Evolutionary conservation across 2,888 invertebrate genomes (phyloP).

Genomic region (Drosophila ustulata): DNA sequence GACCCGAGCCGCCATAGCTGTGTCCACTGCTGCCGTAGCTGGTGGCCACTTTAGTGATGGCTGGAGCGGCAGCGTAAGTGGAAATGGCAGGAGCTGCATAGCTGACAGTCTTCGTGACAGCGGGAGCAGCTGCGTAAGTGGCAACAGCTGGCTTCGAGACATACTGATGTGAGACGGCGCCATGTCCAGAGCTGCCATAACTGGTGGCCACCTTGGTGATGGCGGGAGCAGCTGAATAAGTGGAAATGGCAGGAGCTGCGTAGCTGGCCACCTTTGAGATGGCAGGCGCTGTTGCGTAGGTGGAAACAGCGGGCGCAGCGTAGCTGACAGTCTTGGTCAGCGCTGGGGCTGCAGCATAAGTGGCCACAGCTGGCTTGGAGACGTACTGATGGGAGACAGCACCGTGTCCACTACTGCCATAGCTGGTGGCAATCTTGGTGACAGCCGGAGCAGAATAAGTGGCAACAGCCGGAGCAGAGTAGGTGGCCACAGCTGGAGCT

Average conservation of each 20-base stretch:
- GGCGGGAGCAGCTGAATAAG: slow-evolving; percentile 23
- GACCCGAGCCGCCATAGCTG: not conserved
- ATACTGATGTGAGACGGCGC: not conserved
- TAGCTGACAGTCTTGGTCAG: slow-evolving; percentile 49
- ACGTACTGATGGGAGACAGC: slow-evolving; percentile 66
- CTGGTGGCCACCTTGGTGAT: not conserved
- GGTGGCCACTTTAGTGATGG: no score
- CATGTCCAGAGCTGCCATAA: not conserved
- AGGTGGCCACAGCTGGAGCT: slow-evolving; percentile 18
- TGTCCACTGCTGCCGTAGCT: no score
- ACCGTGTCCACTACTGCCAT: slow-evolving; percentile 32
- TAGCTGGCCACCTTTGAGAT: slow-evolving; percentile 49
- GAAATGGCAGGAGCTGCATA: slow-evolving; percentile 12
- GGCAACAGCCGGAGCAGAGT: slow-evolving; percentile 13
- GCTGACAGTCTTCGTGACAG: slow-evolving; percentile 40
- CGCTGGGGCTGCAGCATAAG: slow-evolving; percentile 23
- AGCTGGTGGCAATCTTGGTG: slow-evolving; percentile 41
- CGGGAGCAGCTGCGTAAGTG: slow-evolving; percentile 37
- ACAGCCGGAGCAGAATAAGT: slow-evolving; percentile 33
- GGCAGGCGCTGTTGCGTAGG: not conserved
- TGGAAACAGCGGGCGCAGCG: slow-evolving; percentile 35
- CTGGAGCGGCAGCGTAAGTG: no score
- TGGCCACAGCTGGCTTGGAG: slow-evolving; percentile 64
- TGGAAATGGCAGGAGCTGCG: slow-evolving; percentile 51
- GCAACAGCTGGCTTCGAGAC: slow-evolving; percentile 6